These are phyloP conservation scores for Tachuris rubrigastra DNA, from an alignment of 2,113 vertebrate species.

Conservation along the genomic window DNA sequence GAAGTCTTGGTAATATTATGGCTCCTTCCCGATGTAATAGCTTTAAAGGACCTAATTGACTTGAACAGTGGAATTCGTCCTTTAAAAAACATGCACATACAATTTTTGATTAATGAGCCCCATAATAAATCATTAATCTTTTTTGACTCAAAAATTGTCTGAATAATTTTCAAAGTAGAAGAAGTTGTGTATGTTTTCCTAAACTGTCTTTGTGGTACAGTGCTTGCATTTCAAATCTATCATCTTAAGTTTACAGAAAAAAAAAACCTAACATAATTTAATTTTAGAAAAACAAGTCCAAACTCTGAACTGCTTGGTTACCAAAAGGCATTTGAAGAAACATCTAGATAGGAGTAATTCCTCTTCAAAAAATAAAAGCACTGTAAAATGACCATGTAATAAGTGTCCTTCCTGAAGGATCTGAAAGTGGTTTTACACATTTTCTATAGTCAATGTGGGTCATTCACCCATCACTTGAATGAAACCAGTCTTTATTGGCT, in stretches of 20 bases:
- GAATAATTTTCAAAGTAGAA: slow-evolving; percentile 47
- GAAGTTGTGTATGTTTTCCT: slow-evolving; percentile 36
- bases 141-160: slow-evolving; percentile 66
- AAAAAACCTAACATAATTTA: slow-evolving; percentile 1
- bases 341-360: slow-evolving; percentile 25
- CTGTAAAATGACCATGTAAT: slow-evolving; percentile 12
- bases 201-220: slow-evolving; percentile 26
- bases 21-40: slow-evolving; percentile 67
- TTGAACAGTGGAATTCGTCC: slow-evolving; percentile 66
- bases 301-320: neutral
- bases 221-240: slow-evolving; percentile 45
- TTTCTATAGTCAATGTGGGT: slow-evolving; percentile 34
- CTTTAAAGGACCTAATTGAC: slow-evolving; percentile 77
- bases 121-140: slow-evolving; percentile 81
- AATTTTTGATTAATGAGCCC: slow-evolving; percentile 80
- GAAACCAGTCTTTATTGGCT: slow-evolving; percentile 31
- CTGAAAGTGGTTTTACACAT: slow-evolving; percentile 45
- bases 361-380: slow-evolving; percentile 42
- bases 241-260: slow-evolving; percentile 21
- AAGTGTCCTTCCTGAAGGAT: slow-evolving; percentile 37
- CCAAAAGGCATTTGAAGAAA: neutral
- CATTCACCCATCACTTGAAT: slow-evolving; percentile 51
- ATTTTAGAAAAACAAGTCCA: neutral
- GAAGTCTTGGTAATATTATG: slow-evolving; percentile 72
- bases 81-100: slow-evolving; percentile 52